Percentiles rank a stretch among this genome's conserved stretches.
These are phyloP conservation scores for Tragelaphus imberbis DNA, from an alignment of 2,113 vertebrate genomes.

Conservation along the genomic window DNA sequence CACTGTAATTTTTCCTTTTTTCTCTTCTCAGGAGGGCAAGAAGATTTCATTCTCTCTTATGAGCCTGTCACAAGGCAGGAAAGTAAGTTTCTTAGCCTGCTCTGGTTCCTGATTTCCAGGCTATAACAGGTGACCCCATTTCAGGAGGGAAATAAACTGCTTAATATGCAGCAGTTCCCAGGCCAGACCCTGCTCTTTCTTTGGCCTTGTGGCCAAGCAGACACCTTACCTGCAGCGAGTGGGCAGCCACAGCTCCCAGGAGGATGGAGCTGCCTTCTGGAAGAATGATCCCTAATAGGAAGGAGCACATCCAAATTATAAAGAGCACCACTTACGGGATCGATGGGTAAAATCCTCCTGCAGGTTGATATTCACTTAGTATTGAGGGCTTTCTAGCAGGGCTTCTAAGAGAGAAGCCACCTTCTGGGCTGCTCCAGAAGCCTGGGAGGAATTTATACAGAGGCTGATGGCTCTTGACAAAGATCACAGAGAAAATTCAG, in stretches of 20 bases:
- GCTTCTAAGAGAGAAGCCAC: background rate
- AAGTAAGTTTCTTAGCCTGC: constrained; percentile 84
- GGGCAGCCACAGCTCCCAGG: background rate
- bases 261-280: background rate
- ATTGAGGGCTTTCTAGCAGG: background rate
- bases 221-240: background rate
- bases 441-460: background rate
- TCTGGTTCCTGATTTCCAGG: background rate
- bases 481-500: background rate
- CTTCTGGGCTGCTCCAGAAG: background rate
- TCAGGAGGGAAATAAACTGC: background rate
- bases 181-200: background rate
- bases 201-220: background rate
- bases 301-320: background rate
- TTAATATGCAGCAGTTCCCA: background rate
- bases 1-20: constrained; percentile 72
- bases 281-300: background rate
- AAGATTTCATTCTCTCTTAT: constrained; percentile 95
- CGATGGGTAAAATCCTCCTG: background rate
- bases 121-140: background rate
- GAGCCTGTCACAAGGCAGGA: constrained; percentile 96
- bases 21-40: constrained; percentile 90
- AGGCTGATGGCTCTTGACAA: background rate
- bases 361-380: background rate
- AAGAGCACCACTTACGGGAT: background rate